Conservation (phyloP, 2,113 vertebrate genomes). For the Morone saxatilis region DNA sequence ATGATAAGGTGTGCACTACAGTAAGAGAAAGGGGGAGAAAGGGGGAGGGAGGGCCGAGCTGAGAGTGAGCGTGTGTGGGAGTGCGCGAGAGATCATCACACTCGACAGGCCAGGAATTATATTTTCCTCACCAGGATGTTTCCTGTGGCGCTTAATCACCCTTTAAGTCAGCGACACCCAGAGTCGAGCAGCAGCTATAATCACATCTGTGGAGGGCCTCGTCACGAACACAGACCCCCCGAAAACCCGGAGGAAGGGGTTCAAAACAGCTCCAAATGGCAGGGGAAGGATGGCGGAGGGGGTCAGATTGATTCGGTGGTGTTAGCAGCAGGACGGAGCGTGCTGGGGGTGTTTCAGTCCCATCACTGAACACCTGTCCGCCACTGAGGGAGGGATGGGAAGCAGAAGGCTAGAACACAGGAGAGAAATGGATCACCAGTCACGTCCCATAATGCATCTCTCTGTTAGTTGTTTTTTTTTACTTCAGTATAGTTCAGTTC, state of each 20-base stretch:
- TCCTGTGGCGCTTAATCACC: conserved; percentile 66
- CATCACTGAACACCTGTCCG: conserved; percentile 68
- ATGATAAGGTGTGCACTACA: conserved; percentile 50
- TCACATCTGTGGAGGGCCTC: conserved; percentile 59
- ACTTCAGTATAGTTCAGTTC: conserved; percentile 1
- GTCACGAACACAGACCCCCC: conserved; percentile 54
- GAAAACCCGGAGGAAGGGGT: conserved; percentile 36
- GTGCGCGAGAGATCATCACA: conserved; percentile 52
- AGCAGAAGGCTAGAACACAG: conserved; percentile 60
- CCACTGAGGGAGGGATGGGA: conserved; percentile 52
- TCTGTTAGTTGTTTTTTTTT: neutral
- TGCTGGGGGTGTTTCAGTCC: conserved; percentile 38
- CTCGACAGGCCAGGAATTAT: conserved; percentile 71
- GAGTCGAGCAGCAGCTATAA: conserved; percentile 60
- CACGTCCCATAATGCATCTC: conserved; percentile 11
- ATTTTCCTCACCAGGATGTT: conserved; percentile 67
- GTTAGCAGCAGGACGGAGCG: conserved; percentile 57
- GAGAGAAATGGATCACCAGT: conserved; percentile 61
- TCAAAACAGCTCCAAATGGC: conserved; percentile 61
- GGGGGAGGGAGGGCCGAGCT: neutral
- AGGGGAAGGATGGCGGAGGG: conserved; percentile 59
- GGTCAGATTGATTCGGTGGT: conserved; percentile 59
- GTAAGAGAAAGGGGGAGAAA: conserved; percentile 20
- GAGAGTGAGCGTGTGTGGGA: conserved; percentile 29
- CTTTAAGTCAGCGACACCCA: conserved; percentile 61